Evolutionary conservation across 2,888 invertebrate species (phyloP), one percentile per base, ranked within the genome.

Genomic region (Cabera pusaria): DNA sequence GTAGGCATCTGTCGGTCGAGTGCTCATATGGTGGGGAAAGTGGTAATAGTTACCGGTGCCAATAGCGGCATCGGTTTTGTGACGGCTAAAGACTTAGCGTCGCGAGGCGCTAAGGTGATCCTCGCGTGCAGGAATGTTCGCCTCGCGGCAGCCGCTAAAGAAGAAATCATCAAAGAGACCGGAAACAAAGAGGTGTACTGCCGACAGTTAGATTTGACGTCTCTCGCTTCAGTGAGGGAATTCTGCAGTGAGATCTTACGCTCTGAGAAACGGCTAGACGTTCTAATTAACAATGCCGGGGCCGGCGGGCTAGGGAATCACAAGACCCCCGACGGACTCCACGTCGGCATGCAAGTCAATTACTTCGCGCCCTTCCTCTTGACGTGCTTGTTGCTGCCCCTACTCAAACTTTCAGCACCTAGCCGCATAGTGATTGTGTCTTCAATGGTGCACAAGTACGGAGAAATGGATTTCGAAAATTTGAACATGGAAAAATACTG

Each of bases 341-440:
- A 94, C 53, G 67, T 88, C n/a, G 91, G 91, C 38, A 92, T 93
- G 90, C 93, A 93, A 62, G 90, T 92, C 27, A 95, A 95, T 69
- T 92, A 93, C 71, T 93, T 93, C 61, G 93, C 93, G 6, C 93
- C 92, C 1, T 95, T 95, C 67, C 80, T 95, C 33, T 79, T 95
- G 32, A 94, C 94, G 1, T 92, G 92, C 59, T 78, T 94, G 6
- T 56, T 92, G 48, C 32, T 86, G 6, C 84, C 87, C 3, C 49
- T 85, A 9, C 48, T 93, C 7, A 92, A 92, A 72, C 59, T 68
- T n/a, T 90, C 91, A 1, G 84, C 88, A 1, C 91, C 91, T 3
- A 91, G 93, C 41, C 90, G 93, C 42, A 91, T 94, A 26, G 65
- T 94, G 5, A 93, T 91, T 59, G 89, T 94, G 6, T 90, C 93